Percentiles rank a stretch among this genome's conserved stretches.
Conservation (phyloP, 2,797 vertebrate genomes). For the Manis crassicaudata region DNA sequence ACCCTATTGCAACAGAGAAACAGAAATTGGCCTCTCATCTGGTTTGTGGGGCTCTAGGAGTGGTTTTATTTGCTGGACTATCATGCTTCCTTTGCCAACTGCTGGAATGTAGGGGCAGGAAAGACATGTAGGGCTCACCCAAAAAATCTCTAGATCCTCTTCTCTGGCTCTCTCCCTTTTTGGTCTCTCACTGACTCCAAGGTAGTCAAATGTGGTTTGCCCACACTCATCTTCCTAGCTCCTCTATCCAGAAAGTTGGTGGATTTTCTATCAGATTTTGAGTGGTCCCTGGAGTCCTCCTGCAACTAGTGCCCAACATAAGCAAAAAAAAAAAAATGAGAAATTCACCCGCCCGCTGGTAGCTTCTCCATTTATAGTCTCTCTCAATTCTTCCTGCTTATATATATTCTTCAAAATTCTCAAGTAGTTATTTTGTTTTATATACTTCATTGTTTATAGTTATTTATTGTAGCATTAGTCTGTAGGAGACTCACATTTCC, state of each 20-base stretch:
- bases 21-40: not conserved
- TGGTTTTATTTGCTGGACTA: not conserved
- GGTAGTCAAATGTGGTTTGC: not conserved
- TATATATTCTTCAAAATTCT: not conserved
- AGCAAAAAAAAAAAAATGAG: too few relatives aligned
- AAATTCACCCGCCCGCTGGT: not conserved
- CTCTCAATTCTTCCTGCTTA: not conserved
- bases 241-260: not conserved
- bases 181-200: not conserved
- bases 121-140: too few relatives aligned
- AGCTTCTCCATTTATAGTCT: not conserved
- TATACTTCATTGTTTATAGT: not conserved
- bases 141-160: not conserved
- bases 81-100: not conserved
- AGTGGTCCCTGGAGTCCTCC: not conserved
- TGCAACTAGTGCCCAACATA: not conserved
- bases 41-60: not conserved
- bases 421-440: not conserved
- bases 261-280: not conserved
- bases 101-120: not conserved
- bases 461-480: not conserved
- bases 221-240: not conserved
- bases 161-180: not conserved
- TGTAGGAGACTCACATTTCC: not conserved
- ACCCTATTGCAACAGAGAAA: not conserved